Percentiles rank a stretch among this genome's conserved stretches.
phyloP scores from a whole-genome alignment of 64 coral and sea anemone species.

The Montipora foliosa region DNA sequence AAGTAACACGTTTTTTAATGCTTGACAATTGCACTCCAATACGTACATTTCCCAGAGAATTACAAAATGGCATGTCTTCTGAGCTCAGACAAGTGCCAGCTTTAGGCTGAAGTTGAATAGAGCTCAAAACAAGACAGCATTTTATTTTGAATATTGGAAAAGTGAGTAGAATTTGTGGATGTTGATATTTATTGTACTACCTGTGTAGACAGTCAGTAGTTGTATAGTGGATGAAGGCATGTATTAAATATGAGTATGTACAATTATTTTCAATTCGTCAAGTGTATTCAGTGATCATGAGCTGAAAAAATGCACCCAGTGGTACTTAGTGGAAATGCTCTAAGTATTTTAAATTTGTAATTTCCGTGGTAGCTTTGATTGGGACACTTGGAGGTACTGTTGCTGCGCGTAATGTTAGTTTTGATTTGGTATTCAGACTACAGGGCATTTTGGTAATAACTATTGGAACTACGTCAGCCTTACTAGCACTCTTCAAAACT shows the following conservation, averaged over 20 bases:
- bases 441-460: too few relatives aligned
- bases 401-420: too few relatives aligned
- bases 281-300: too few relatives aligned
- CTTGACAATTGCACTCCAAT: background rate
- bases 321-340: too few relatives aligned
- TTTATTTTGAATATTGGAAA: constrained; percentile 27
- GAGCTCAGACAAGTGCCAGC: background rate
- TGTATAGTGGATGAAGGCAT: background rate
- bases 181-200: constrained; percentile 29
- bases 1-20: background rate
- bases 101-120: background rate
- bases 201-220: too few relatives aligned
- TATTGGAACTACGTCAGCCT: too few relatives aligned
- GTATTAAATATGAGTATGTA: background rate
- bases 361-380: too few relatives aligned
- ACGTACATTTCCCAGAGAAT: constrained; percentile 25
- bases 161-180: constrained; percentile 23
- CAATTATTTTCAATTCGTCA: background rate
- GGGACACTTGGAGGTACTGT: too few relatives aligned
- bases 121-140: background rate
- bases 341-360: too few relatives aligned
- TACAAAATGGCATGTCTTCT: constrained; percentile 1
- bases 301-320: too few relatives aligned
- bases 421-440: too few relatives aligned
- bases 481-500: too few relatives aligned